Percentiles rank a stretch among this genome's conserved stretches.
These are phyloP conservation scores for Lepidocyrtoides sp. DNA, from an alignment of 2,888 invertebrate species.

Conservation along the genomic window DNA sequence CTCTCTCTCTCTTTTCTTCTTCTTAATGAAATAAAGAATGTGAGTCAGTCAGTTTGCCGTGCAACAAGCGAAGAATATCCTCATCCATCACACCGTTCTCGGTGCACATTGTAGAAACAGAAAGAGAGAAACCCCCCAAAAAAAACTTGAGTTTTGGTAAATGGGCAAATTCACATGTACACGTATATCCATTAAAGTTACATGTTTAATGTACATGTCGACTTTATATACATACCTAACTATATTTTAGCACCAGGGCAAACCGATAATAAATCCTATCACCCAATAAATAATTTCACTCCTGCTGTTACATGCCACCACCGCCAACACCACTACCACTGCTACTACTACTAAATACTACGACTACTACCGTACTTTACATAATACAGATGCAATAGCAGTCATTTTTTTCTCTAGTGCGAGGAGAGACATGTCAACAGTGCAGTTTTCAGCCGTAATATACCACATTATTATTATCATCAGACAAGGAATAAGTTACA, in stretches of 20 bases:
- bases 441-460: conserved; percentile 24
- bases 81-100: conserved; percentile 74
- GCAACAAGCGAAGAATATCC: conserved; percentile 83
- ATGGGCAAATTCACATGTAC: conserved; percentile 34
- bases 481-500: conserved; percentile 23
- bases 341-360: no score
- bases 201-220: neutral
- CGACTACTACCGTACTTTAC: neutral
- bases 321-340: conserved; percentile 3
- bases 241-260: conserved; percentile 65
- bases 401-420: neutral
- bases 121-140: conserved; percentile 40
- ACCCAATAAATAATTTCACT: conserved; percentile 81
- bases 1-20: neutral
- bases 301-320: conserved; percentile 79
- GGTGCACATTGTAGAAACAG: neutral
- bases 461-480: conserved; percentile 34
- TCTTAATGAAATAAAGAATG: conserved; percentile 84
- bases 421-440: conserved; percentile 58
- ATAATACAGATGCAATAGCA: conserved; percentile 9
- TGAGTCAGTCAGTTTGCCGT: conserved; percentile 82
- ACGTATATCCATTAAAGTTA: conserved; percentile 10
- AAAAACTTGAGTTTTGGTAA: conserved; percentile 27
- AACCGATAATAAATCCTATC: conserved; percentile 81
- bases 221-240: neutral